Evolutionary conservation across 1,140 invertebrate genomes (phyloP), one percentile per base, ranked within the genome.

Genomic region (Cherax quadricarinatus): DNA sequence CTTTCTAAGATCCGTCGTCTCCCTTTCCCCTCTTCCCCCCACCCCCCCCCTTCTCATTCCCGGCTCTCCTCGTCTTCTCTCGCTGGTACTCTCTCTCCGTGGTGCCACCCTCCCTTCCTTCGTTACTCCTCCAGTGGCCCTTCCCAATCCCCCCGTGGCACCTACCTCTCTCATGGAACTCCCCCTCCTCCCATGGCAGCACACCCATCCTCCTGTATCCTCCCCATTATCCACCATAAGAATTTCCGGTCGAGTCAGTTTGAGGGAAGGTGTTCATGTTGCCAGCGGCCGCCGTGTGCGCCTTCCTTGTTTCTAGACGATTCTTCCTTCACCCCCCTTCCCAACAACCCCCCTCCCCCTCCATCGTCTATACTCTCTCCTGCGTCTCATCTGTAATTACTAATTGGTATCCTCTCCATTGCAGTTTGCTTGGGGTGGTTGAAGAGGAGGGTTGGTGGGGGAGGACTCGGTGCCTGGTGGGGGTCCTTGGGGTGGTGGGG

Each of bases 231-330:
- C 51, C 49, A 57, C 51, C 81, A 30, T 57, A 57, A 83, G 49
- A 83, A 83, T 57, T 83, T 83, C 51, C 81, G 81, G 81, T 24
- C 57, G 81, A 60, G 51, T 83, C 57, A 60, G 51, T 83, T 83
- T 57, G 51, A 83, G 81, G 12, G 79, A 83, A 53, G 51, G 51
- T 60, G 57, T 57, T 21, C 81, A n/a, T 57, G 70, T 75, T 75
- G 70, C 70, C 70, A n/a, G 70, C n/a, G 70, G 70, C 70, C 70
- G 70, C 70, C 24, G 70, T 30, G 70, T 30, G 62, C 62, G 70
- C 70, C 70, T 75, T 21, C n/a, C 24, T 75, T 75, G 70, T 75
- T 75, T 75, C 70, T 75, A 75, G 70, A 75, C 24, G n/a, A 5
- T 75, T 75, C n/a, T n/a, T n/a, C 12, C 70, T 7, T 16, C 16